These are phyloP conservation scores for Lamellibrachia luymesi DNA, from an alignment of 1,140 invertebrate genomes.

Conservation along the genomic window DNA sequence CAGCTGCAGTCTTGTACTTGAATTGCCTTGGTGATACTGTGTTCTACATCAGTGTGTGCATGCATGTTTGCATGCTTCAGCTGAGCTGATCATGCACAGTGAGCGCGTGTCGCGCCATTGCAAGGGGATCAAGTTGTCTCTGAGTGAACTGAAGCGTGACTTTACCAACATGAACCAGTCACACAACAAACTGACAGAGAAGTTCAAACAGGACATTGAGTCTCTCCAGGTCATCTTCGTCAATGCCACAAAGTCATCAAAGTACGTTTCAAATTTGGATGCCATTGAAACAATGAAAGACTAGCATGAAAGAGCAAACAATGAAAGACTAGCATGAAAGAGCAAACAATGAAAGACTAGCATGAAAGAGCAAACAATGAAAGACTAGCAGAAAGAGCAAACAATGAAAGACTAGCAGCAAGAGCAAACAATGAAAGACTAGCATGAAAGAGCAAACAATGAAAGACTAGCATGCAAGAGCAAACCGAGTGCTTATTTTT, in stretches of 20 bases:
- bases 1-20: background rate
- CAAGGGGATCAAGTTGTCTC: conserved; percentile 49
- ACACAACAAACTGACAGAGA: conserved; percentile 48
- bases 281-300: too few species aligned
- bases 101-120: conserved; percentile 53
- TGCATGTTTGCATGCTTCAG: conserved; percentile 31
- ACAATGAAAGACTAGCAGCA: too few species aligned
- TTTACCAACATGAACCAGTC: conserved; percentile 47
- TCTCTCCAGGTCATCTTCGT: conserved; percentile 52
- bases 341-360: too few species aligned
- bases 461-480: too few species aligned
- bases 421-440: too few species aligned
- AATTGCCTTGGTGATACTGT: background rate
- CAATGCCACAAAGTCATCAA: conserved; percentile 55
- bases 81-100: conserved; percentile 55
- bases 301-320: too few species aligned
- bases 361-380: too few species aligned
- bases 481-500: too few species aligned
- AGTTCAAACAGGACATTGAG: conserved; percentile 50
- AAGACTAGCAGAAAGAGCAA: too few species aligned
- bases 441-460: too few species aligned
- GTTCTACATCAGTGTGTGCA: background rate
- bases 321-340: too few species aligned
- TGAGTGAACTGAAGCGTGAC: conserved; percentile 43
- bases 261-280: conserved; percentile 34